Base-by-base conservation (phyloP, 2,888 invertebrate genomes). In the Hyppa rectilinea region DNA sequence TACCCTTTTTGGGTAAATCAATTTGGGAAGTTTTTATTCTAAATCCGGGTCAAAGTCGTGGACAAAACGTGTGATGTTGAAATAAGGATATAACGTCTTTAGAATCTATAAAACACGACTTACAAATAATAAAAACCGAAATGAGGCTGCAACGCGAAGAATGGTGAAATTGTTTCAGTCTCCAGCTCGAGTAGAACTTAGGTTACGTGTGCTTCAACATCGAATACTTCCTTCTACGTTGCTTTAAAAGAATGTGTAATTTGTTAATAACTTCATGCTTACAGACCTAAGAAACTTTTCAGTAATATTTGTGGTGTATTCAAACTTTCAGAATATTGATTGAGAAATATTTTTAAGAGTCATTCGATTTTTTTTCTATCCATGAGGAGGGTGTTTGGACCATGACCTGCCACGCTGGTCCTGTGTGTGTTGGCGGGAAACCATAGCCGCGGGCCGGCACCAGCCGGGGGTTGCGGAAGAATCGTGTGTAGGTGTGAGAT, bases 241-340 rank as follows among this genome's bases (percentile, higher is more conserved):
- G n/a, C 70, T 77, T 62, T 29, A 23, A 29, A 77, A 62, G 29
- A 62, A 62, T 62, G 14, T 6, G 20, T 47, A 36, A 53, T 40
- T 40, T 49, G 4, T 55, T 38, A 52, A 36, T 40, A 43, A 43
- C 9, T 40, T 29, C 2, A 47, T 53, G 14, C n/a, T 2, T n/a
- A n/a, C 0, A 47, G 12, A 14, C 40, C 5, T 17, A 20, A 17
- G n/a, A 26, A 43, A 40, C 7, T 9, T 55, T 70, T 36, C 4
- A 36, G 3, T 31, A 56, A 50, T 40, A 14, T 23, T 45, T 58
- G 17, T 58, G 23, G 26, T 9, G 3, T 50, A 9, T n/a, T 29
- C 1, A 55, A 69, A 38, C 20, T 40, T 40, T 49, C 2, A 20
- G 23, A 29, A 45, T 45, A 45, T 56, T 34, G 4, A 43, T 56